These are phyloP conservation scores for Tadarida brasiliensis DNA, from an alignment of 2,797 vertebrate species.

Conservation along the genomic window DNA sequence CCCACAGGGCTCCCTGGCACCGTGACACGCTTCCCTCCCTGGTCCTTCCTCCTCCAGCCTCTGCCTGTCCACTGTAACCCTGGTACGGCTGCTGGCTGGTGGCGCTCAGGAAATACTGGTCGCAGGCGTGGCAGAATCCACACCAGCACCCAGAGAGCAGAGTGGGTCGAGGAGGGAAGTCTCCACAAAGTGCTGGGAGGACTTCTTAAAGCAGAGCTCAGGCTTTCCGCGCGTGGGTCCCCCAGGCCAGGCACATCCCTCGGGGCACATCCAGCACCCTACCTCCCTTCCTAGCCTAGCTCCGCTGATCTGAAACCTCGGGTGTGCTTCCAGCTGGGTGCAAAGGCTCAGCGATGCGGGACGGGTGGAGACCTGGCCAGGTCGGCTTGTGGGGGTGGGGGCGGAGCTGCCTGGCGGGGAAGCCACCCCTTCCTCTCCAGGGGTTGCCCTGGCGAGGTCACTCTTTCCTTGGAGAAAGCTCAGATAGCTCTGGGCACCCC, in stretches of 20 bases:
- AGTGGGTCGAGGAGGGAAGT: not conserved
- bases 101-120: not conserved
- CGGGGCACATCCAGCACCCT: fast-evolving
- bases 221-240: fast-evolving
- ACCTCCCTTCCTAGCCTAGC: not conserved
- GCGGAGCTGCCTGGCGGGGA: not conserved
- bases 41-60: fast-evolving
- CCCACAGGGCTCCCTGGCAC: too few relatives aligned
- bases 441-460: not conserved
- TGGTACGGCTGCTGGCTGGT: fast-evolving
- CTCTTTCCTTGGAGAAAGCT: not conserved
- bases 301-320: not conserved
- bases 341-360: not conserved
- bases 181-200: not conserved
- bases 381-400: not conserved
- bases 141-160: not conserved
- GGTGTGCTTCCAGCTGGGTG: not conserved
- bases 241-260: fast-evolving
- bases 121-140: fast-evolving
- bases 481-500: not conserved
- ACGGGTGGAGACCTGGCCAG: not conserved
- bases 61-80: not conserved
- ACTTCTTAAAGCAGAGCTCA: fast-evolving
- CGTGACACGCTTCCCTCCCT: fast-evolving
- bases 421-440: not conserved